Conservation (phyloP, 1,140 invertebrate genomes). For the Calycopis cecrops region DNA sequence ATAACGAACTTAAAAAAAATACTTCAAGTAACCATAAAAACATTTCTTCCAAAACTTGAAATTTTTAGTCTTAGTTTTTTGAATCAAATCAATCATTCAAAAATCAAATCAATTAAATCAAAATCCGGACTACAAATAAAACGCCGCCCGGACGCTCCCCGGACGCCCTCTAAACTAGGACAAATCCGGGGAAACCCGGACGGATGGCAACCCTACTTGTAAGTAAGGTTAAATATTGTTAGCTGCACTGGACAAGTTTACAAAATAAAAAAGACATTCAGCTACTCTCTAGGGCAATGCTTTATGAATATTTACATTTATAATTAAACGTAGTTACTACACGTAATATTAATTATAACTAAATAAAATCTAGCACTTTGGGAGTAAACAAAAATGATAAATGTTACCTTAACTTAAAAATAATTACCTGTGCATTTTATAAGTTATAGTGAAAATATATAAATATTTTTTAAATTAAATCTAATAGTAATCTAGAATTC, state of each 20-base stretch:
- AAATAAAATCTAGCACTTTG: conserved; percentile 36
- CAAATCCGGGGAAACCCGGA: no score
- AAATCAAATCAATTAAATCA: no score
- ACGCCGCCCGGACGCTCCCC: no score
- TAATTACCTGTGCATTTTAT: conserved; percentile 3
- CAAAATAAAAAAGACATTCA: conserved; percentile 13
- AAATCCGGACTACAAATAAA: no score
- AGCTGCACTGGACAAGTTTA: conserved; percentile 5
- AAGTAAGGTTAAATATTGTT: not conserved
- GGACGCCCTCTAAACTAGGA: no score
- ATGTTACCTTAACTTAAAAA: conserved; percentile 26
- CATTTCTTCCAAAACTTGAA: no score
- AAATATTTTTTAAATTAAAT: conserved; percentile 8
- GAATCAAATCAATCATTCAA: no score
- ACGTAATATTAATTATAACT: conserved; percentile 15
- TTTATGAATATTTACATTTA: conserved; percentile 13
- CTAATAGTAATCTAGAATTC: conserved; percentile 39
- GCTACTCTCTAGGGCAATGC: conserved; percentile 38
- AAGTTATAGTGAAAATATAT: conserved; percentile 12
- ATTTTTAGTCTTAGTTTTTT: no score
- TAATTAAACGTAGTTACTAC: conserved; percentile 1
- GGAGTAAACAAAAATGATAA: conserved; percentile 48
- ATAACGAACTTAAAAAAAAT: no score
- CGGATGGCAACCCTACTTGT: no score
- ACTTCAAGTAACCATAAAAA: no score